These are phyloP conservation scores for Potorous gilbertii DNA, from an alignment of 2,797 vertebrate species.

Conservation along the genomic window DNA sequence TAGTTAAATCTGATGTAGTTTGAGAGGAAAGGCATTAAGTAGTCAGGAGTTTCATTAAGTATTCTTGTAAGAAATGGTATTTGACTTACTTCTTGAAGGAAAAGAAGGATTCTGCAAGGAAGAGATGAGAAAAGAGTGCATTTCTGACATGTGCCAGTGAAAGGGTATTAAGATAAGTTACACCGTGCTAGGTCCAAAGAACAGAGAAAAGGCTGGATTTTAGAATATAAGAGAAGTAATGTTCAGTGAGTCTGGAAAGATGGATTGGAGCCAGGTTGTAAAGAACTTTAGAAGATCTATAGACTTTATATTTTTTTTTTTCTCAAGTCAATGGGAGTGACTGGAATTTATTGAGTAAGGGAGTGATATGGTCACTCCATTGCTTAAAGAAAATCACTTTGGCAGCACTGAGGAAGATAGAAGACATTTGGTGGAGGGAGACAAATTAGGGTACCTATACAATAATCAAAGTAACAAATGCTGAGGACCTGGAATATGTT, in stretches of 20 bases:
- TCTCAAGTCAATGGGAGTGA: neutral
- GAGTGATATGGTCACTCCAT: neutral
- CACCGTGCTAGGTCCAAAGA: neutral
- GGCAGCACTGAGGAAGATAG: neutral
- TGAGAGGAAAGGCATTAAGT: neutral
- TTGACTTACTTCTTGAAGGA: neutral
- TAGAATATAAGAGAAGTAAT: neutral
- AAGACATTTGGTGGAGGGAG: neutral
- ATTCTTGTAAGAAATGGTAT: neutral
- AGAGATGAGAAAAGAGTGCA: neutral
- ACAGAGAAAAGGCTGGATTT: neutral
- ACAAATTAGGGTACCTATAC: neutral
- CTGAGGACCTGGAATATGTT: neutral
- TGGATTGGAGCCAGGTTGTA: neutral
- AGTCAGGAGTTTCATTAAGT: neutral
- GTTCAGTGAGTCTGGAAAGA: neutral
- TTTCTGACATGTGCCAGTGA: neutral
- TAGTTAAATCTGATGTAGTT: neutral
- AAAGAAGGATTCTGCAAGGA: neutral
- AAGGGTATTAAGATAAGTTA: neutral
- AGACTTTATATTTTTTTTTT: neutral
- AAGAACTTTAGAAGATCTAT: neutral
- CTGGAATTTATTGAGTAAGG: neutral
- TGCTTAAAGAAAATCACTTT: neutral
- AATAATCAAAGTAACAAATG: neutral